Conservation (phyloP, 1,140 invertebrate genomes). For the Chrysopa pallens region DNA sequence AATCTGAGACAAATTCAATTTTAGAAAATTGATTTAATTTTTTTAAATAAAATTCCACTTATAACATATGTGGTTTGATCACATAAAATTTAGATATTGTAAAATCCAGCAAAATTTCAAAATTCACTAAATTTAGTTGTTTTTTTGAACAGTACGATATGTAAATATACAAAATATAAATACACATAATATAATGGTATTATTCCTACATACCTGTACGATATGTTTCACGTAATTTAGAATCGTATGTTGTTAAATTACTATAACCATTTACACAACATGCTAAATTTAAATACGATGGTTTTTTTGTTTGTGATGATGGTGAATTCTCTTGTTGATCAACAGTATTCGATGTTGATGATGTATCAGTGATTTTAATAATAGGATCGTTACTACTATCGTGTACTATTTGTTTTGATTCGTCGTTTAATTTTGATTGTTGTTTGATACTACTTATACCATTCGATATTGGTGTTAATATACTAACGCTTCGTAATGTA, state of each 20-base stretch:
- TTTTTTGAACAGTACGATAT: no score
- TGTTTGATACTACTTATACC: background rate
- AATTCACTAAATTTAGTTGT: no score
- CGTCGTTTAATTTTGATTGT: no score
- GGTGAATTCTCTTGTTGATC: constrained; percentile 18
- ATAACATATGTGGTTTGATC: no score
- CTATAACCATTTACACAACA: constrained; percentile 82
- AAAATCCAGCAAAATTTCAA: no score
- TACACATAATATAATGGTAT: no score
- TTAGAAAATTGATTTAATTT: no score
- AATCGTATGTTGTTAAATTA: constrained; percentile 65
- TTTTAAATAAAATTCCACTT: no score
- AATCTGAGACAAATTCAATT: no score
- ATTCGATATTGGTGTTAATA: background rate
- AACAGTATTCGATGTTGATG: constrained; percentile 16
- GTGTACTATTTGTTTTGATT: no score
- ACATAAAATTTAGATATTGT: no score
- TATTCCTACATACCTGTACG: constrained; percentile 17
- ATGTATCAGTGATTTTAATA: background rate
- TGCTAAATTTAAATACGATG: constrained; percentile 71
- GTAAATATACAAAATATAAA: no score
- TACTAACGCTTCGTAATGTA: background rate
- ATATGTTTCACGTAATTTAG: constrained; percentile 48
- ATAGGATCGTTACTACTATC: background rate
- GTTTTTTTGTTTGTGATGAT: constrained; percentile 29